Conservation (phyloP, 2,888 invertebrate genomes). For the Campoletis raptor region DNA sequence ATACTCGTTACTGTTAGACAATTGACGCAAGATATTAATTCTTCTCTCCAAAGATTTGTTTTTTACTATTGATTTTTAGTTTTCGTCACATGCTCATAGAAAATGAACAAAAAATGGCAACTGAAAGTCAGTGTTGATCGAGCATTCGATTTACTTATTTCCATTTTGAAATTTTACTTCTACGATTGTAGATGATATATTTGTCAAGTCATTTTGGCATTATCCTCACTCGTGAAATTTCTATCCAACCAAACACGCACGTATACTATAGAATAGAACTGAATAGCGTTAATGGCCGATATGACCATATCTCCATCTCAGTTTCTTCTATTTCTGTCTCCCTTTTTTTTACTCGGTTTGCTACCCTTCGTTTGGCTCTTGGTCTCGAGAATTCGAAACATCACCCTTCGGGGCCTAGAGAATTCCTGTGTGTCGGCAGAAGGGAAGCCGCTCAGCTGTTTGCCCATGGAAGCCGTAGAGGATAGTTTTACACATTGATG, state of each 20-base stretch:
- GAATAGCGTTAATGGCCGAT: neutral
- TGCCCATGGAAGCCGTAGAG: constrained; percentile 80
- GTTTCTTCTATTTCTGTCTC: neutral
- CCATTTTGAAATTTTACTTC: neutral
- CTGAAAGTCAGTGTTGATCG: neutral
- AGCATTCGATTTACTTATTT: neutral
- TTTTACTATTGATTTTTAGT: neutral
- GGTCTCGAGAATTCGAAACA: constrained; percentile 56
- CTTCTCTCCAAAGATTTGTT: neutral
- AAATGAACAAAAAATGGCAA: neutral
- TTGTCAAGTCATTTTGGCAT: constrained; percentile 6
- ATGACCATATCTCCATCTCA: constrained; percentile 26
- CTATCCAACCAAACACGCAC: neutral
- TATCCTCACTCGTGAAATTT: constrained; percentile 14
- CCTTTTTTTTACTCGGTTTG: neutral
- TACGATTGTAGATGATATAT: neutral
- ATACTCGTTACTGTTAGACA: neutral
- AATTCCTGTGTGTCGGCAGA: constrained; percentile 71
- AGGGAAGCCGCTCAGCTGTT: constrained; percentile 81
- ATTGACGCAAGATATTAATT: neutral
- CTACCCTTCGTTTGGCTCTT: constrained; percentile 59
- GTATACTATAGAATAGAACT: neutral
- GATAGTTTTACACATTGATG: constrained; percentile 69
- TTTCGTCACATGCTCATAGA: neutral
- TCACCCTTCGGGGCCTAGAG: constrained; percentile 72